Base-by-base conservation (phyloP, 2,888 invertebrate species). In the Abscondita cerata region DNA sequence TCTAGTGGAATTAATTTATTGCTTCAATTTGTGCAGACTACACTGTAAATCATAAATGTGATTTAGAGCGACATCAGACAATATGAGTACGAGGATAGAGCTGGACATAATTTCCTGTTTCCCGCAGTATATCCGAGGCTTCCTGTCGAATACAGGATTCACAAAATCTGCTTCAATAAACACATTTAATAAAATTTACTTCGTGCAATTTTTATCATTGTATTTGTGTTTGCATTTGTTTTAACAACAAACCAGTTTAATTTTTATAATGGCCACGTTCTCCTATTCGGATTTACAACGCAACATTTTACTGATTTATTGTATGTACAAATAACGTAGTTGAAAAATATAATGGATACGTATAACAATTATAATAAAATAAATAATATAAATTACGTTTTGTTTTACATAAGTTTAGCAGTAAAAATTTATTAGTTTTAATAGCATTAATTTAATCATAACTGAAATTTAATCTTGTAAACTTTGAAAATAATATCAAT, bases 11-110 rank as follows among this genome's bases (percentile, higher is more conserved):
- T 70, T 72, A 73, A 74, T 74, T 74, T 74, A 74, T 74, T 69
- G 72, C 71, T 71, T 73, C 73, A 74, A 74, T 74, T 74, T 72
- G 72, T 66, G 73, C 67, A 67, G 70, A 69, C 69, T 70, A 68
- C 67, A 68, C 68, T 68, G 72, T 74, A 73, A 72, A 73, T 74
- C 74, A 74, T 62, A 63, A 66, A 62, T 60, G 67, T 71, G 72
- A 72, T 71, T 72, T 73, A 71, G 66, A 67, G 64, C 66, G 65
- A 66, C 64, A 63, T 66, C 65, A 66, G 67, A 70, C 68, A 69
- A 70, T 70, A 67, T 67, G 67, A 52, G 68, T 65, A 69, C 71
- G 68, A 70, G 70, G 70, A 71, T 71, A 60, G 68, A 71, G 70
- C 68, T 69, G 69, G 69, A 72, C 70, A 72, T 73, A 72, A 73